Evolutionary conservation across 2,113 vertebrate genomes (phyloP).

Genomic region (Chinchilla lanigera): DNA sequence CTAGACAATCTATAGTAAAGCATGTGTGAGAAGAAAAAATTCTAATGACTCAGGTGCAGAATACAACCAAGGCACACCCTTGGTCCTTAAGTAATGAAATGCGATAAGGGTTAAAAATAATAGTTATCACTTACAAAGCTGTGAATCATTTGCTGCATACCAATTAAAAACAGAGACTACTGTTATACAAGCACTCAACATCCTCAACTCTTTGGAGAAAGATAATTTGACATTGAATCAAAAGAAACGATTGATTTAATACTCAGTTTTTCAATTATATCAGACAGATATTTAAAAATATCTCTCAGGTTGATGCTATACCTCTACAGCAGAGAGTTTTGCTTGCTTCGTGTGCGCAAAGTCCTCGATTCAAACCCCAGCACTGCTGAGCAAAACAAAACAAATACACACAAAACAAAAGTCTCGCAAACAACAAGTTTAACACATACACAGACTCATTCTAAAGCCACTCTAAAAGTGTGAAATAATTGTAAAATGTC

Average conservation of each 20-base stretch:
- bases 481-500: background rate
- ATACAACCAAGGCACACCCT: background rate
- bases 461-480: background rate
- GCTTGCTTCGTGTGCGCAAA: background rate
- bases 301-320: background rate
- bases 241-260: background rate
- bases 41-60: background rate
- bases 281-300: slow-evolving; percentile 27
- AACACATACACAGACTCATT: background rate
- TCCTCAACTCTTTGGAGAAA: background rate
- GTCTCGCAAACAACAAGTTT: background rate
- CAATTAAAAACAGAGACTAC: slow-evolving; percentile 4
- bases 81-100: background rate
- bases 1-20: background rate
- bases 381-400: background rate
- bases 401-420: background rate
- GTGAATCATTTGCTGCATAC: background rate
- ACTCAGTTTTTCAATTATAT: background rate
- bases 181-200: background rate
- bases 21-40: background rate
- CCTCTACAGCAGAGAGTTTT: background rate
- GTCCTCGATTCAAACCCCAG: background rate
- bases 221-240: background rate
- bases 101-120: background rate
- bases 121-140: background rate